Conservation (phyloP, 2,797 vertebrate genomes). For the Danio jaintianensis region DNA sequence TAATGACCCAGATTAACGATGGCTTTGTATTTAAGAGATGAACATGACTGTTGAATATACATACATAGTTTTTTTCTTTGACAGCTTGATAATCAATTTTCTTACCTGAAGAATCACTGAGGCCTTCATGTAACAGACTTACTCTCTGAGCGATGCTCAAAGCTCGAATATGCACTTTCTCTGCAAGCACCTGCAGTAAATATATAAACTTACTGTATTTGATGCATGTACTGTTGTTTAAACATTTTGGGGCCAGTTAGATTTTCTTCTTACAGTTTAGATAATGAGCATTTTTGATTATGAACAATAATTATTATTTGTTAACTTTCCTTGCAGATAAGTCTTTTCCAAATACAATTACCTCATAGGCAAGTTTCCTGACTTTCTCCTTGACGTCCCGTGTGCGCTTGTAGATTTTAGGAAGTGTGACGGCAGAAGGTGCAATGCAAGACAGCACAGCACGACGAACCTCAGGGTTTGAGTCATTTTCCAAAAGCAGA, state of each 20-base stretch:
- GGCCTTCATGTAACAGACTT: conserved; percentile 88
- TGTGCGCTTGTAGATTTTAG: conserved; percentile 89
- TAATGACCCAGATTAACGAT: too few species aligned
- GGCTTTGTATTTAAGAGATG: too few species aligned
- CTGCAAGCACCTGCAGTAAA: conserved; percentile 86
- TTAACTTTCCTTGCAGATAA: not conserved
- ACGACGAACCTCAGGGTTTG: conserved; percentile 90
- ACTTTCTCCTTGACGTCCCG: conserved; percentile 91
- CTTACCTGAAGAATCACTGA: conserved; percentile 91
- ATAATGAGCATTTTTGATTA: too few species aligned
- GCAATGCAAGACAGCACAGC: conserved; percentile 95
- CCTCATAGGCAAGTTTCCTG: conserved; percentile 93
- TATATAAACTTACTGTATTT: not conserved
- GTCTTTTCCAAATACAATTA: conserved; percentile 60
- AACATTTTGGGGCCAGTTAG: not conserved
- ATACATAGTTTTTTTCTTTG: too few species aligned
- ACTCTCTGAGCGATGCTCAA: conserved; percentile 95
- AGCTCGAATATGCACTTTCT: conserved; percentile 93
- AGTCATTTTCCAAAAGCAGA: conserved; percentile 90
- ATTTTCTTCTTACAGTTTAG: not conserved
- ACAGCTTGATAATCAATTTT: not conserved
- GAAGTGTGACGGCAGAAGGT: conserved; percentile 86
- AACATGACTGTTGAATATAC: too few species aligned
- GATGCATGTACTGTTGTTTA: not conserved
- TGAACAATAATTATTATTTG: not conserved